Conservation (phyloP, 2,888 invertebrate genomes). For the Parnassius smintheus region DNA sequence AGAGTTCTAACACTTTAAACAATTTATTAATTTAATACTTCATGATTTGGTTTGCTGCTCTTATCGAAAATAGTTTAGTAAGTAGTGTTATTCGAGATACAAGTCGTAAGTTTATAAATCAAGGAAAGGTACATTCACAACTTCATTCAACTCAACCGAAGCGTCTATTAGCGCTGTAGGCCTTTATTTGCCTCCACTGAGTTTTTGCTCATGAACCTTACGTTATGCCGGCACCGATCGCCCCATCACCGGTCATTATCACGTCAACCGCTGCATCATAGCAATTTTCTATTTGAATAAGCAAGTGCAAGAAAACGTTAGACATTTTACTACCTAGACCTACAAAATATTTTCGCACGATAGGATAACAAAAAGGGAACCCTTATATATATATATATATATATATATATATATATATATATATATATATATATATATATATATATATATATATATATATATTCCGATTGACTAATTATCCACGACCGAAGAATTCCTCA, state of each 20-base stretch:
- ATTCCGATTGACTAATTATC: too few relatives aligned
- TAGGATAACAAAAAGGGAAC: too few relatives aligned
- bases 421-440: too few relatives aligned
- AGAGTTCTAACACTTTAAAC: too few relatives aligned
- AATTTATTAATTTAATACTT: too few relatives aligned
- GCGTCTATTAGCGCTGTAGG: constrained; percentile 29
- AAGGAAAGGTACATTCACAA: constrained; percentile 9
- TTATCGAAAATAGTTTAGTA: not conserved
- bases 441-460: too few relatives aligned
- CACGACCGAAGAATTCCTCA: too few relatives aligned
- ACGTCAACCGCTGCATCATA: constrained; percentile 35
- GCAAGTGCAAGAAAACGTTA: constrained; percentile 15
- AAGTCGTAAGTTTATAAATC: constrained; percentile 1
- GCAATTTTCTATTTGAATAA: constrained; percentile 36
- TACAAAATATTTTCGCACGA: too few relatives aligned
- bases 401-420: too few relatives aligned
- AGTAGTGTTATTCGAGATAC: not conserved
- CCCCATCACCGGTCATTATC: constrained; percentile 57
- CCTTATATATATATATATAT: too few relatives aligned
- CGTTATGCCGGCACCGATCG: constrained; percentile 41
- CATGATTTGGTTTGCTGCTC: too few relatives aligned
- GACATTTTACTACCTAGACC: constrained; percentile 1
- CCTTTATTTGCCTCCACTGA: constrained; percentile 35
- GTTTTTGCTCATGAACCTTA: constrained; percentile 38
- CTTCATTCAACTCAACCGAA: constrained; percentile 19